Conservation (phyloP, 1,140 invertebrate species). For the Adoxophyes honmai region DNA sequence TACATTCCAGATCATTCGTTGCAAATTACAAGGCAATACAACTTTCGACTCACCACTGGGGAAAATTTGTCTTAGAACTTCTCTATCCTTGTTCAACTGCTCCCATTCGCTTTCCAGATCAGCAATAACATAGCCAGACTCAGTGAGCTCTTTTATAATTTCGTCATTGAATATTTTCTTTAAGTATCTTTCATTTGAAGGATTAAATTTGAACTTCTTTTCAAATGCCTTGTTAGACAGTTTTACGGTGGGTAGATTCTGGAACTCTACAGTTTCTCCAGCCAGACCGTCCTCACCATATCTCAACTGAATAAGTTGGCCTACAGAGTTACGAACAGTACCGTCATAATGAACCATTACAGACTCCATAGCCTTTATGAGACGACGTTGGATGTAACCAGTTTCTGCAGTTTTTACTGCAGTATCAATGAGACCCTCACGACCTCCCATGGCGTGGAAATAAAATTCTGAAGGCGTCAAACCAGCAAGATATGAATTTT, state of each 20-base stretch:
- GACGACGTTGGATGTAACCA: constrained; percentile 98
- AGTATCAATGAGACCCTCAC: constrained; percentile 99
- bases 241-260: constrained; percentile 96
- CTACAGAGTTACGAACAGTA: constrained; percentile 96
- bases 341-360: constrained; percentile 99
- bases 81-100: constrained; percentile 91
- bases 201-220: constrained; percentile 97
- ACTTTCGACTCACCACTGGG: constrained; percentile 93
- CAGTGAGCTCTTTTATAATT: constrained; percentile 94
- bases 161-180: constrained; percentile 96
- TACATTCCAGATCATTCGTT: constrained; percentile 99
- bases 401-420: constrained; percentile 99
- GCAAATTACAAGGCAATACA: constrained; percentile 97
- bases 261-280: constrained; percentile 97
- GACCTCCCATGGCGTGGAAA: constrained; percentile 99
- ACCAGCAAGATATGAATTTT: constrained; percentile 99
- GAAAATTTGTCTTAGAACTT: constrained; percentile 90
- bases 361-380: constrained; percentile 99
- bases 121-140: constrained; percentile 92
- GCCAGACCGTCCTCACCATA: constrained; percentile 99
- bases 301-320: constrained; percentile 97
- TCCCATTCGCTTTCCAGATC: constrained; percentile 98
- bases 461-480: constrained; percentile 99
- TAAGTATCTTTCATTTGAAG: constrained; percentile 95
- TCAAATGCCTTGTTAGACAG: constrained; percentile 97